Conservation (phyloP, 1,140 invertebrate genomes). For the Leptinotarsa texana region DNA sequence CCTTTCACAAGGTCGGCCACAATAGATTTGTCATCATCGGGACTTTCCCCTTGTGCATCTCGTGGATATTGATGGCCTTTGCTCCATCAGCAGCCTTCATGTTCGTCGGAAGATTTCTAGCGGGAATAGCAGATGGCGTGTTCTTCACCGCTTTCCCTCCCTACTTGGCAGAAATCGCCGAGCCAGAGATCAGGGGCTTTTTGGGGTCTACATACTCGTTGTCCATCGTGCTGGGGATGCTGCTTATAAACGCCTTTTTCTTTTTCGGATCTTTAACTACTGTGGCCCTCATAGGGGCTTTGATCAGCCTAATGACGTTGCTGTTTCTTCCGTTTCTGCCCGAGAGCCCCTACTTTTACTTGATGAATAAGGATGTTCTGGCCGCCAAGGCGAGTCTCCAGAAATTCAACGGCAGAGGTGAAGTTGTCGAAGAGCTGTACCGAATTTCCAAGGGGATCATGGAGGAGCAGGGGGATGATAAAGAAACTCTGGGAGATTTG, state of each 20-base stretch:
- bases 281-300: slow-evolving; percentile 63
- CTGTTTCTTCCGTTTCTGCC: slow-evolving; percentile 71
- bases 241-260: slow-evolving; percentile 70
- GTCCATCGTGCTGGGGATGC: slow-evolving; percentile 62
- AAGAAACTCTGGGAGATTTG: not conserved
- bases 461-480: slow-evolving; percentile 8
- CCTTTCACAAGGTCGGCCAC: slow-evolving; percentile 62
- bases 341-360: slow-evolving; percentile 77
- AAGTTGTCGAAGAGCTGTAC: slow-evolving; percentile 66
- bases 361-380: slow-evolving; percentile 61
- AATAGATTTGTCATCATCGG: slow-evolving; percentile 68
- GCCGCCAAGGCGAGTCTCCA: slow-evolving; percentile 67
- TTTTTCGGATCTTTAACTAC: slow-evolving; percentile 63
- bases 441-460: slow-evolving; percentile 59
- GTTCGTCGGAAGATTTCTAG: slow-evolving; percentile 60
- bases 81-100: slow-evolving; percentile 58
- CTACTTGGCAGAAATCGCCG: slow-evolving; percentile 70
- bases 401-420: slow-evolving; percentile 63
- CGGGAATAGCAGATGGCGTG: slow-evolving; percentile 69
- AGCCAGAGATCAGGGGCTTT: slow-evolving; percentile 67
- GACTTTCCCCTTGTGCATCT: slow-evolving; percentile 64
- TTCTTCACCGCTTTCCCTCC: slow-evolving; percentile 67
- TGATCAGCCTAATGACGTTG: slow-evolving; percentile 65
- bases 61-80: slow-evolving; percentile 69
- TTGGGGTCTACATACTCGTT: slow-evolving; percentile 34